Evolutionary conservation across 2,113 vertebrate genomes (phyloP).

Genomic region (Cervus canadensis): DNA sequence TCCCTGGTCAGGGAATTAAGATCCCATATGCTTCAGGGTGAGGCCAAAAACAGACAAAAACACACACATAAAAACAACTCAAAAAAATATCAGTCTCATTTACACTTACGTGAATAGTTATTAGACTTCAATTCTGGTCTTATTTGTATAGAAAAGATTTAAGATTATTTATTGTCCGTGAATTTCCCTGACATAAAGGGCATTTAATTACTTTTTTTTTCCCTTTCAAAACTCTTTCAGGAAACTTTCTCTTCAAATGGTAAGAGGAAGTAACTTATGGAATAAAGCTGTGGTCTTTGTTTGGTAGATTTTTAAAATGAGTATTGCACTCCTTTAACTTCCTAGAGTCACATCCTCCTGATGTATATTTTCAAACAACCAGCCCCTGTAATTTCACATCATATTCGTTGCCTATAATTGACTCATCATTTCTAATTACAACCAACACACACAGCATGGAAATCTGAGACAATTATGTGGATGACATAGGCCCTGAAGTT

Average conservation of each 20-base stretch:
- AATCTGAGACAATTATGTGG: background rate
- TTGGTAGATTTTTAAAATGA: background rate
- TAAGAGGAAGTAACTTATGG: background rate
- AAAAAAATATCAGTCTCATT: background rate
- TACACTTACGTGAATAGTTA: background rate
- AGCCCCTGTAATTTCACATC: background rate
- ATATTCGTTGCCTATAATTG: background rate
- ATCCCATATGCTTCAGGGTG: background rate
- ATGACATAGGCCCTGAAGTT: background rate
- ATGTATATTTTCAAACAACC: background rate
- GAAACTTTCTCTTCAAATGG: slow-evolving; percentile 8
- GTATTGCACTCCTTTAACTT: background rate
- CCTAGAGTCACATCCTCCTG: background rate
- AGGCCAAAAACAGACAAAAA: background rate
- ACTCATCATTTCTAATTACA: background rate
- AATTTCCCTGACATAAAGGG: background rate
- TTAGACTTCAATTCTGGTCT: background rate
- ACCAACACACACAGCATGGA: background rate
- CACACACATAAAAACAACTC: background rate
- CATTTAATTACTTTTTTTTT: background rate
- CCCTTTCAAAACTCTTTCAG: background rate
- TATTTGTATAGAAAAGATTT: background rate
- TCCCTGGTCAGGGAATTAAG: background rate
- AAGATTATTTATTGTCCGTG: background rate
- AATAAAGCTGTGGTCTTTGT: background rate